Conservation (phyloP, 2,888 invertebrate genomes). For the Eupithecia exiguata region DNA sequence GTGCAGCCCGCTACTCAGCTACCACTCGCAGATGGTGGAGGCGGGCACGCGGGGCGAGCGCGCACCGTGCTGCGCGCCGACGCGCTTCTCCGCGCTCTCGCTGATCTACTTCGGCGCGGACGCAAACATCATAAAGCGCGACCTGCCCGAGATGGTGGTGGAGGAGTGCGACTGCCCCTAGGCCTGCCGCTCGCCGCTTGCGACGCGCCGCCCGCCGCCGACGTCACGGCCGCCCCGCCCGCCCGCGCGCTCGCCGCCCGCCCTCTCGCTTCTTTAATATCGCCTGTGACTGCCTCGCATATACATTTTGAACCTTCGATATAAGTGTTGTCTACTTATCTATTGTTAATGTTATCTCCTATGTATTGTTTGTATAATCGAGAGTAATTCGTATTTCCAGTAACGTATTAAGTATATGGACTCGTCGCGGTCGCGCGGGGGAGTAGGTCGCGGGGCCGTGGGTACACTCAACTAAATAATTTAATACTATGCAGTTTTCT, state of each 20-base stretch:
- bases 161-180: conserved; percentile 98
- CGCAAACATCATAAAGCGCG: conserved; percentile 95
- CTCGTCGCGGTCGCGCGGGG: conserved; percentile 43
- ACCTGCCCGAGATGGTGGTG: conserved; percentile 97
- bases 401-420: conserved; percentile 28
- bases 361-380: conserved; percentile 36
- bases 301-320: conserved; percentile 37
- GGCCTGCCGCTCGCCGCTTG: conserved; percentile 47
- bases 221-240: conserved; percentile 12
- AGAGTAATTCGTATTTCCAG: conserved; percentile 33
- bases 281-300: conserved; percentile 40
- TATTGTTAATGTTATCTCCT: conserved; percentile 39
- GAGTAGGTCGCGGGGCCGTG: conserved; percentile 52
- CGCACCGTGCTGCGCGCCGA: conserved; percentile 95
- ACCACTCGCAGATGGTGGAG: conserved; percentile 95
- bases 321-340: conserved; percentile 39
- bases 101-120: conserved; percentile 96
- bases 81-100: conserved; percentile 96
- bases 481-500: conserved; percentile 83
- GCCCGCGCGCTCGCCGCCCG: conserved; percentile 20
- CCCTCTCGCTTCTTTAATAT: conserved; percentile 30
- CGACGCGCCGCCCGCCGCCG: conserved; percentile 39
- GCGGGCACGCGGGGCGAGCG: conserved; percentile 92
- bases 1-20: conserved; percentile 93
- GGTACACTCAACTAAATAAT: conserved; percentile 68